Evolutionary conservation across 2,797 vertebrate genomes (phyloP).

Genomic region (Pseudochaenichthys georgianus): DNA sequence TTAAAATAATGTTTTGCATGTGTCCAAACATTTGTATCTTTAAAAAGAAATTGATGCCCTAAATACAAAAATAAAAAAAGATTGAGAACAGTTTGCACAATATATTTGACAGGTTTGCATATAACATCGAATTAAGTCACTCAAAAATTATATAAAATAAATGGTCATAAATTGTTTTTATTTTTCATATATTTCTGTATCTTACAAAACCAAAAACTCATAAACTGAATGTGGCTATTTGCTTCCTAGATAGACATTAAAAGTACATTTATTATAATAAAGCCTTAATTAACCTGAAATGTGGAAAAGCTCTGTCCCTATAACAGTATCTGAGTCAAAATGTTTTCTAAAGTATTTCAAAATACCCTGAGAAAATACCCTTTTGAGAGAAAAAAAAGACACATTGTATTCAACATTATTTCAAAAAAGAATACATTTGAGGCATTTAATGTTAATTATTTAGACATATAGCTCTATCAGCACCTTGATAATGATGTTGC

Average conservation of each 20-base stretch:
- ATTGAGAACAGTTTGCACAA: too few species aligned
- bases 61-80: too few species aligned
- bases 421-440: too few species aligned
- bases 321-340: neutral
- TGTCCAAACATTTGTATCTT: neutral
- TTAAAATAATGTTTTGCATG: neutral
- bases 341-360: neutral
- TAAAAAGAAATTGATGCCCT: too few species aligned
- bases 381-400: too few species aligned
- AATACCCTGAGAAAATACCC: neutral
- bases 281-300: neutral
- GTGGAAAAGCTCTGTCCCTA: neutral
- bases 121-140: too few species aligned
- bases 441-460: neutral
- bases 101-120: too few species aligned
- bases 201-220: neutral
- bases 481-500: neutral
- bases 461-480: neutral
- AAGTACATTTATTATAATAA: too few species aligned
- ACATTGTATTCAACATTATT: too few species aligned
- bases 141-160: neutral
- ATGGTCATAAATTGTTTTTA: neutral
- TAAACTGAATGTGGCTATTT: neutral
- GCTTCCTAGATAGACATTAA: neutral
- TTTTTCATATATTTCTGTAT: neutral